Evolutionary conservation across 2,797 vertebrate species (phyloP).

Genomic region (Enteromius argenteus): DNA sequence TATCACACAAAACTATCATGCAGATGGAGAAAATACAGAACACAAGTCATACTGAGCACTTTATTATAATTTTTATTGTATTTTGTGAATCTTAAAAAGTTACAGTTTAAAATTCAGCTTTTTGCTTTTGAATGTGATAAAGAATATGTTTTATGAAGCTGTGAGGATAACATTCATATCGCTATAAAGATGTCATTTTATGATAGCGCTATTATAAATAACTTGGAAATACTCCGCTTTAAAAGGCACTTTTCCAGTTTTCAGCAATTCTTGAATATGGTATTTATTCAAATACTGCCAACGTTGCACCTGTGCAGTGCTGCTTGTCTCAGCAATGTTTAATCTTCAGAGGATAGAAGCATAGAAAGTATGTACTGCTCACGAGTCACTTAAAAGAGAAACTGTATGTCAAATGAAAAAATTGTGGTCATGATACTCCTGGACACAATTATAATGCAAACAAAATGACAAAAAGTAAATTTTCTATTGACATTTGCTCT

Average conservation of each 20-base stretch:
- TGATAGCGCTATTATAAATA: background rate
- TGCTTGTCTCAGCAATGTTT: conserved; percentile 15
- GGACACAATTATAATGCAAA: background rate
- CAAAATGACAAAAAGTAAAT: background rate
- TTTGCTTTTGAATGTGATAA: background rate
- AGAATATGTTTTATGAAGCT: background rate
- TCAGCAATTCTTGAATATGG: background rate
- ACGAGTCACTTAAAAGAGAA: background rate
- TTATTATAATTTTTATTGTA: background rate
- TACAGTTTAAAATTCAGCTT: background rate
- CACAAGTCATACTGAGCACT: background rate
- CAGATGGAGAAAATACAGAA: background rate
- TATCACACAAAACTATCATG: background rate
- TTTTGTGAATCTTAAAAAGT: background rate
- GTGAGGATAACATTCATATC: background rate
- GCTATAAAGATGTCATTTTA: background rate
- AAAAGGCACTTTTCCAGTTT: background rate
- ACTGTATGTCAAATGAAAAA: background rate
- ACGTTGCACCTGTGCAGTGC: conserved; percentile 4
- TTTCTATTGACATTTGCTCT: background rate
- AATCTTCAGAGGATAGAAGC: conserved; percentile 1
- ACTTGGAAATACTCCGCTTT: background rate
- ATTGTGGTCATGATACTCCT: background rate
- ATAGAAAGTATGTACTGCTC: background rate
- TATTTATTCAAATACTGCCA: background rate